phyloP scores from a whole-genome alignment of 2,888 invertebrate genomes.

The Sisyra terminalis region DNA sequence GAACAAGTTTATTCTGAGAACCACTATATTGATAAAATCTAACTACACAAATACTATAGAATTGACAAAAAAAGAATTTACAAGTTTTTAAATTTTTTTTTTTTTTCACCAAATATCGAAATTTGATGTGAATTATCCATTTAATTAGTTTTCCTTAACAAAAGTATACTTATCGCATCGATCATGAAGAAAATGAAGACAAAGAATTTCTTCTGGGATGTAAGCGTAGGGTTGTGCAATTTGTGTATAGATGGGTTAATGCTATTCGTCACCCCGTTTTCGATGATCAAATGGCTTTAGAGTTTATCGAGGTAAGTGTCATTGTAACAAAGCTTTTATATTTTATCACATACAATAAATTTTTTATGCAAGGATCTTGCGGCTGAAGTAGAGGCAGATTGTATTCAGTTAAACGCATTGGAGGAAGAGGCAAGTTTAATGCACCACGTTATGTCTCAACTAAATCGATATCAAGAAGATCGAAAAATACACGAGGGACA shows the following conservation, averaged over 20 bases:
- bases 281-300: conserved; percentile 50
- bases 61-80: no score
- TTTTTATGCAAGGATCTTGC: conserved; percentile 38
- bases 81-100: no score
- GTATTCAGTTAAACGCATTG: conserved; percentile 33
- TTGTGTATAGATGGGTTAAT: conserved; percentile 59
- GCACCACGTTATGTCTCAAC: conserved; percentile 46
- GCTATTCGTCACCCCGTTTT: conserved; percentile 58
- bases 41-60: no score
- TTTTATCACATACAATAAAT: neutral
- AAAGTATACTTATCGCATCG: conserved; percentile 35
- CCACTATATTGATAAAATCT: no score
- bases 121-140: neutral
- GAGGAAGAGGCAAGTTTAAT: conserved; percentile 52
- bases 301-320: conserved; percentile 46
- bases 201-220: conserved; percentile 48
- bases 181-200: conserved; percentile 36
- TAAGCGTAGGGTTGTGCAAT: conserved; percentile 59
- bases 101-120: neutral
- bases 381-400: conserved; percentile 50
- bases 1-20: no score
- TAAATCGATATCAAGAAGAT: conserved; percentile 42
- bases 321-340: conserved; percentile 5
- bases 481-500: conserved; percentile 39
- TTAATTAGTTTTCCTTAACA: conserved; percentile 26